Conservation (phyloP, 2,113 vertebrate species). For the Paraplagusia blochii region DNA sequence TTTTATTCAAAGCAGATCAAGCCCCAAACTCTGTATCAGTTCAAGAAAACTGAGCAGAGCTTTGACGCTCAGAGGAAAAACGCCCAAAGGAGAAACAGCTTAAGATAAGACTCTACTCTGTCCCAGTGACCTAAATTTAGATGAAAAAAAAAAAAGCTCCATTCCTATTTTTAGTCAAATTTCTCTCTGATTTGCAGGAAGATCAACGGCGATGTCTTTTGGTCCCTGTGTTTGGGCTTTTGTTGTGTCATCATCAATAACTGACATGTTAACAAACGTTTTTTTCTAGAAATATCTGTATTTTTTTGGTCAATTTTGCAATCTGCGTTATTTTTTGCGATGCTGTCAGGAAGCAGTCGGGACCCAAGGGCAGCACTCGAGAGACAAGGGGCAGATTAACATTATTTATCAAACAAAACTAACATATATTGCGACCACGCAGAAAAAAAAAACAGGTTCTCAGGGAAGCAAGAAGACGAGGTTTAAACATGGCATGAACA, state of each 20-base stretch:
- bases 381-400: too few species aligned
- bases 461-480: too few species aligned
- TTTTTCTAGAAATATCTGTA: too few species aligned
- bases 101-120: conserved; percentile 45
- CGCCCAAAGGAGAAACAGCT: conserved; percentile 26
- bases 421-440: too few species aligned
- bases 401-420: too few species aligned
- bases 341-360: too few species aligned
- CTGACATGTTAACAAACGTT: not conserved
- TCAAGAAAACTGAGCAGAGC: conserved; percentile 30
- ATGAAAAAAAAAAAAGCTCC: not conserved
- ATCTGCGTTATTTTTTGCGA: too few species aligned
- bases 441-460: too few species aligned
- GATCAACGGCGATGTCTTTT: conserved; percentile 18
- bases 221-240: conserved; percentile 12
- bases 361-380: too few species aligned
- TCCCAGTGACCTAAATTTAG: conserved; percentile 66
- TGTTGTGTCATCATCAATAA: conserved; percentile 8
- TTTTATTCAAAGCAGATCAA: not conserved
- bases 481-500: too few species aligned
- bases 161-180: conserved; percentile 50
- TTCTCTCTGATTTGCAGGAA: conserved; percentile 30
- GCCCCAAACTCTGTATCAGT: conserved; percentile 4
- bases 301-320: too few species aligned
- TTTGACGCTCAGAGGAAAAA: conserved; percentile 52